Evolutionary conservation across 1,140 invertebrate genomes (phyloP).

Genomic region (Drosophila aff.): DNA sequence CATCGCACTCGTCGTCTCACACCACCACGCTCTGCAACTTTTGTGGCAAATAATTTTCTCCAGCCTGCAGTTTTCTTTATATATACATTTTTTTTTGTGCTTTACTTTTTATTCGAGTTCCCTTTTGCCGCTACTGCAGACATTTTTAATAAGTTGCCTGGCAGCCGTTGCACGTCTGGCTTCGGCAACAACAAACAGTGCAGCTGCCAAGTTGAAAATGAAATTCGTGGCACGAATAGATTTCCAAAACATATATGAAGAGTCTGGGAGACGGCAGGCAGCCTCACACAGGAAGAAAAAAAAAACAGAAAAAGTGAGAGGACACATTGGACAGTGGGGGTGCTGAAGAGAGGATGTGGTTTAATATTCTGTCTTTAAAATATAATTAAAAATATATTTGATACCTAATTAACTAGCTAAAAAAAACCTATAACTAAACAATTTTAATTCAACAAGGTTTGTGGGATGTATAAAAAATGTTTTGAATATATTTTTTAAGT

Average conservation of each 20-base stretch:
- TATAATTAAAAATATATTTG: background rate
- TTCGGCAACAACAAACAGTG: constrained; percentile 69
- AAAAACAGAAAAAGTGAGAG: background rate
- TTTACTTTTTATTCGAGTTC: constrained; percentile 32
- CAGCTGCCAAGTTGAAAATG: constrained; percentile 81
- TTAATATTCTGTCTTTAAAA: background rate
- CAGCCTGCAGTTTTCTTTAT: constrained; percentile 24
- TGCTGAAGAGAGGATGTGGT: too few relatives aligned
- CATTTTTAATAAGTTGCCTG: constrained; percentile 82
- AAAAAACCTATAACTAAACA: too few relatives aligned
- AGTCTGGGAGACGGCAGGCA: constrained; percentile 32
- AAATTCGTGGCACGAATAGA: constrained; percentile 82
- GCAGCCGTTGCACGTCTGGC: constrained; percentile 75
- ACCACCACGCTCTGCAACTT: constrained; percentile 40
- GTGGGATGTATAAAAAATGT: too few relatives aligned
- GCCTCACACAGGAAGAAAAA: background rate
- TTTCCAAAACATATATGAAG: constrained; percentile 70
- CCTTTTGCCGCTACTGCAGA: constrained; percentile 67
- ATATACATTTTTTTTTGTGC: background rate
- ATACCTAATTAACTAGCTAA: too few relatives aligned
- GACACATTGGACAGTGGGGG: constrained; percentile 21
- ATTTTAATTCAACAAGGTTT: too few relatives aligned
- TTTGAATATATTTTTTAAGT: too few relatives aligned
- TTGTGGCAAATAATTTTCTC: constrained; percentile 73
- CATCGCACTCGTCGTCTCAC: constrained; percentile 40